Percentiles rank a stretch among this genome's conserved stretches.
These are phyloP conservation scores for Chionis minor DNA, from an alignment of 2,113 vertebrate genomes.

Conservation along the genomic window DNA sequence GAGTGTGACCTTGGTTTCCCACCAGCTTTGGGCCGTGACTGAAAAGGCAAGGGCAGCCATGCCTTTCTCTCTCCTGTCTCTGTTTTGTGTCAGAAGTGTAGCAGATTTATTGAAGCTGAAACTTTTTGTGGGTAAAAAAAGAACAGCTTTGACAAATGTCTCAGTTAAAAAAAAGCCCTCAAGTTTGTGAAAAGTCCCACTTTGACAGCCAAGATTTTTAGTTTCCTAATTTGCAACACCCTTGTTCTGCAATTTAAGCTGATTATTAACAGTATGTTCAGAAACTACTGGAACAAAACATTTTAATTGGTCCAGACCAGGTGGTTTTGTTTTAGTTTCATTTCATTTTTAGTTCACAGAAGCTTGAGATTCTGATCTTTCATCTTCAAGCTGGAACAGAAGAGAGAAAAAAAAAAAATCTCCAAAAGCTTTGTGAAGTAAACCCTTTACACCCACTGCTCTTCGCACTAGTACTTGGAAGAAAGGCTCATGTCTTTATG, in stretches of 20 bases:
- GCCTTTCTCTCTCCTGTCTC: not conserved
- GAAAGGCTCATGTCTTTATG: not conserved
- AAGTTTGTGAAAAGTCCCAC: not conserved
- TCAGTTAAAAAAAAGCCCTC: not conserved
- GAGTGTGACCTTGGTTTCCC: not conserved
- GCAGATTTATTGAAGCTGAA: not conserved
- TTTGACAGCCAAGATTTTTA: not conserved
- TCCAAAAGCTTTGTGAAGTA: not conserved
- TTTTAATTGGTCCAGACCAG: conserved; percentile 32
- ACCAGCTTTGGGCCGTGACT: not conserved
- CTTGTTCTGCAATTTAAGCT: conserved; percentile 15
- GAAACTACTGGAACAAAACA: conserved; percentile 47
- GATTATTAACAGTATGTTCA: conserved; percentile 29
- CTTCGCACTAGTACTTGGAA: not conserved
- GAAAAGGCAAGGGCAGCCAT: not conserved
- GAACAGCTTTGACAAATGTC: not conserved
- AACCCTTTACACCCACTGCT: not conserved
- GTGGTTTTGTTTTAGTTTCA: not conserved
- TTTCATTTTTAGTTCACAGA: not conserved
- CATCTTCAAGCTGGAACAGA: not conserved
- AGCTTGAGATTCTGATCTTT: conserved; percentile 1
- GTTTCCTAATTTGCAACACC: not conserved
- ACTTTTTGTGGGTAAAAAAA: not conserved
- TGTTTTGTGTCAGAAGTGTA: not conserved
- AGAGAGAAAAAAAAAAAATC: not conserved